Conservation (phyloP, 2,888 invertebrate species). For the Caenorhabditis macrosperma region DNA sequence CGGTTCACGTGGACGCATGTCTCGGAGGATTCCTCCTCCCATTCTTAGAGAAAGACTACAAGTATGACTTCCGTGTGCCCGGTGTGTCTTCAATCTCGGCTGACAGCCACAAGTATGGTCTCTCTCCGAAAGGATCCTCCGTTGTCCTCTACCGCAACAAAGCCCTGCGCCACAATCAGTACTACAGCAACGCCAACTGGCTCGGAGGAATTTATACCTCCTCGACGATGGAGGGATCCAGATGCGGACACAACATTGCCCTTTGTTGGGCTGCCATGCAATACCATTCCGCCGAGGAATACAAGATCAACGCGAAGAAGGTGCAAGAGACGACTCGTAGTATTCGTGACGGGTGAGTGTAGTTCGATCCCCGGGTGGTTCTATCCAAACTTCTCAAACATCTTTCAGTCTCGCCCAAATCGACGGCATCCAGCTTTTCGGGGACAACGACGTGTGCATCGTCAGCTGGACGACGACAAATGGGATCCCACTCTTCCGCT, state of each 20-base stretch:
- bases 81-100: conserved; percentile 97
- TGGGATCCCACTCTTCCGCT: conserved; percentile 89
- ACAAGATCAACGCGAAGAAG: conserved; percentile 88
- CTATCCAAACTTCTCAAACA: background rate
- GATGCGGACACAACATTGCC: conserved; percentile 88
- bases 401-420: conserved; percentile 86
- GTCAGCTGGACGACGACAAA: conserved; percentile 90
- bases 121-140: conserved; percentile 96
- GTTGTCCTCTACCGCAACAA: conserved; percentile 89
- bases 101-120: conserved; percentile 99
- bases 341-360: conserved; percentile 87
- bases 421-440: conserved; percentile 89
- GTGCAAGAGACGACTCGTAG: conserved; percentile 88
- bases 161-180: conserved; percentile 90
- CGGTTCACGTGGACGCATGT: conserved; percentile 97
- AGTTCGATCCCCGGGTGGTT: background rate
- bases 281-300: conserved; percentile 89
- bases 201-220: conserved; percentile 98
- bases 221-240: conserved; percentile 86
- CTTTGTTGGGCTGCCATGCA: conserved; percentile 96
- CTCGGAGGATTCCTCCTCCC: conserved; percentile 95
- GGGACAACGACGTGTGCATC: conserved; percentile 92
- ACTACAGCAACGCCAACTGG: conserved; percentile 95
- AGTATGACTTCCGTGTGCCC: conserved; percentile 91
- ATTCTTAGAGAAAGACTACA: conserved; percentile 88